These are phyloP conservation scores for Eulithis prunata DNA, from an alignment of 2,888 invertebrate species.

Conservation along the genomic window DNA sequence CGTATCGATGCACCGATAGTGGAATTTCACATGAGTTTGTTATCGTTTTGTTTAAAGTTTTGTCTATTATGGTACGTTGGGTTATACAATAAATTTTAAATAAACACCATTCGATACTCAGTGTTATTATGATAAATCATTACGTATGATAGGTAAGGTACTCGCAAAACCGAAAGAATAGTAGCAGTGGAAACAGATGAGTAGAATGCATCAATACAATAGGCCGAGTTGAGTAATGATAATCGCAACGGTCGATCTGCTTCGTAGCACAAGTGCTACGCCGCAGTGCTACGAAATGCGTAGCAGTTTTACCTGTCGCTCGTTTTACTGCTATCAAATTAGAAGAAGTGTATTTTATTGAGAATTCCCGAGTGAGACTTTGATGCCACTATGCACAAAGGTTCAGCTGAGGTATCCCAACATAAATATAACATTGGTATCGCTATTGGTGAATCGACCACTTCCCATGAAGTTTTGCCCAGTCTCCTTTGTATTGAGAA, in stretches of 20 bases:
- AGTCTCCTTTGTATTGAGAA: too few species aligned
- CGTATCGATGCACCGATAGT: conserved; percentile 62
- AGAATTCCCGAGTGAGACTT: too few species aligned
- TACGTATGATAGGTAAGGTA: not conserved
- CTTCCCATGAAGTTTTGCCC: too few species aligned
- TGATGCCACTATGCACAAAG: too few species aligned
- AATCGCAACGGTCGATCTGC: conserved; percentile 35
- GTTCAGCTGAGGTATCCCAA: too few species aligned
- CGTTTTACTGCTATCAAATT: conserved; percentile 12
- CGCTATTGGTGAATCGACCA: too few species aligned
- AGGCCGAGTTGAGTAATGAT: not conserved
- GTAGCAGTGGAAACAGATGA: not conserved
- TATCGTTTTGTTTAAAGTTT: conserved; percentile 50
- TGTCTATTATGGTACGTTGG: conserved; percentile 46
- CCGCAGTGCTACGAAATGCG: conserved; percentile 63
- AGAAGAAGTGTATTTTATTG: too few species aligned
- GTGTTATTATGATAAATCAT: not conserved
- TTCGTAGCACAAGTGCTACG: conserved; percentile 69
- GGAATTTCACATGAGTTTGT: conserved; percentile 70
- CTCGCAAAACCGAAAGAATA: not conserved
- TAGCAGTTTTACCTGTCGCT: conserved; percentile 51
- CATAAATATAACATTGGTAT: too few species aligned
- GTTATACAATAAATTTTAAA: conserved; percentile 24
- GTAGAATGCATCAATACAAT: not conserved
- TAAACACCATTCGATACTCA: conserved; percentile 2